phyloP scores from a whole-genome alignment of 2,888 invertebrate species.

The Agrypnus murinus region DNA sequence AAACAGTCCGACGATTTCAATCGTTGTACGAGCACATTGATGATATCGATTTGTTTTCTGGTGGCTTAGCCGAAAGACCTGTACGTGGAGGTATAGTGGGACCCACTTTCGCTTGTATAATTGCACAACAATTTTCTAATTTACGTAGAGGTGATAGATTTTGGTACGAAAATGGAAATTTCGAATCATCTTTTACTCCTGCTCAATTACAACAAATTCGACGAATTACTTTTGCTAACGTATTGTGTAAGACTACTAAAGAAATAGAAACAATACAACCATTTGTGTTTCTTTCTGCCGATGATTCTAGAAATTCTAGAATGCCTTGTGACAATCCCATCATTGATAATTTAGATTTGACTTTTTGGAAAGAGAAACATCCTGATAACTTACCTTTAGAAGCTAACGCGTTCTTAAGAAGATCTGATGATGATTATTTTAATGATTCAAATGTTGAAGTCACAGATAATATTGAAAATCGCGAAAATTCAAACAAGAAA shows the following conservation, averaged over 20 bases:
- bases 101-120: conserved; percentile 91
- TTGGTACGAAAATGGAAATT: conserved; percentile 88
- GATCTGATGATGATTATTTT: not conserved
- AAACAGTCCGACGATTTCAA: conserved; percentile 78
- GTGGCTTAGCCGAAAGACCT: conserved; percentile 87
- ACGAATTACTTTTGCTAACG: conserved; percentile 81
- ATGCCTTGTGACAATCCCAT: conserved; percentile 73
- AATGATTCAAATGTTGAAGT: not conserved
- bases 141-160: conserved; percentile 86
- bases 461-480: not conserved
- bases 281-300: conserved; percentile 79
- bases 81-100: conserved; percentile 88
- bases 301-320: conserved; percentile 76
- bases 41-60: conserved; percentile 90
- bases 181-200: conserved; percentile 84
- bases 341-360: conserved; percentile 76
- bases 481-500: conserved; percentile 33
- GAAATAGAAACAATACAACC: conserved; percentile 81
- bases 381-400: not conserved
- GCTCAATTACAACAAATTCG: conserved; percentile 85
- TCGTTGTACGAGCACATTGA: conserved; percentile 78
- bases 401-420: conserved; percentile 14
- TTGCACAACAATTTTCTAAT: conserved; percentile 89
- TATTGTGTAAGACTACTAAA: conserved; percentile 80
- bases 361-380: conserved; percentile 74